These are phyloP conservation scores for Rhynchotus rufescens DNA, from an alignment of 2,797 vertebrate species.

Conservation along the genomic window DNA sequence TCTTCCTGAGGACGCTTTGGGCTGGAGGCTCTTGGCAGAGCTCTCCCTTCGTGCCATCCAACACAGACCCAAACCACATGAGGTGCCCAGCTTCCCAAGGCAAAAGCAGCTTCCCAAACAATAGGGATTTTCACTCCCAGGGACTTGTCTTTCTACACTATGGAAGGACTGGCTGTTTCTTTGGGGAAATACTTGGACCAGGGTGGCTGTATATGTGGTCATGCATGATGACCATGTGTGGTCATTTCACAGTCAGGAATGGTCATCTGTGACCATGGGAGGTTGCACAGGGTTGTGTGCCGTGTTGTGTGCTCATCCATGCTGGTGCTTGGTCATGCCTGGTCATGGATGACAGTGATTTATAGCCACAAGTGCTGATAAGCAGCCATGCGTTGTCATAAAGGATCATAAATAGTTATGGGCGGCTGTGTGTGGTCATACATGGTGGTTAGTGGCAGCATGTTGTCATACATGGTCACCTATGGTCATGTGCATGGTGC, in stretches of 20 bases:
- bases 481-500: background rate
- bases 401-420: background rate
- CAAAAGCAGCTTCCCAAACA: background rate
- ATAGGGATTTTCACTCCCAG: background rate
- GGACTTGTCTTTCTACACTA: no score
- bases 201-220: background rate
- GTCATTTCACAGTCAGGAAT: fast-evolving
- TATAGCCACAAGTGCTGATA: background rate
- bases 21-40: background rate
- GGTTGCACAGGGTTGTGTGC: background rate
- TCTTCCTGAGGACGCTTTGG: background rate
- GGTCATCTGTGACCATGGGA: no score
- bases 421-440: no score
- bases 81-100: background rate
- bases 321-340: fast-evolving
- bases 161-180: background rate
- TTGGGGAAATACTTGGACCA: background rate
- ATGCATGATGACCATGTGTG: background rate
- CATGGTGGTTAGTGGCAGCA: background rate
- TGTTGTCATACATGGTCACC: no score
- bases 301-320: fast-evolving
- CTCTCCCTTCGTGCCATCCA: background rate
- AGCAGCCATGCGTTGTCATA: fast-evolving
- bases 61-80: background rate
- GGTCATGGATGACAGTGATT: background rate